Conservation (phyloP, 2,113 vertebrate species). For the Engystomops pustulosus region DNA sequence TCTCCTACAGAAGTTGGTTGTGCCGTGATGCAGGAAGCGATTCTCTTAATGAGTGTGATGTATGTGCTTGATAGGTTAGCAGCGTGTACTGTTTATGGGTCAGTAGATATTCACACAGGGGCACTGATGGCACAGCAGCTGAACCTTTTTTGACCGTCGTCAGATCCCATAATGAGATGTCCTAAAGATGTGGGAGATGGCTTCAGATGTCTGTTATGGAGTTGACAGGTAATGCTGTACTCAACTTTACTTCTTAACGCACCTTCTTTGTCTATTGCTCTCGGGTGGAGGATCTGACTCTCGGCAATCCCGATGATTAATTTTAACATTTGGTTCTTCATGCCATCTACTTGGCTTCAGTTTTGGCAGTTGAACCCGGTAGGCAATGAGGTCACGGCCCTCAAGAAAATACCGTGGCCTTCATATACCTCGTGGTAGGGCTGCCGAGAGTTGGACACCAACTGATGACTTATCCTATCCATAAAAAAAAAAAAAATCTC, state of each 20-base stretch:
- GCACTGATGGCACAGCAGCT: slow-evolving; percentile 12
- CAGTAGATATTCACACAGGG: background rate
- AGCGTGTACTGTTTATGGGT: background rate
- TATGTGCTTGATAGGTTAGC: background rate
- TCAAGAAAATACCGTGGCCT: too few relatives aligned
- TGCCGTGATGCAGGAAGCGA: background rate
- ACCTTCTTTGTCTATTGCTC: background rate
- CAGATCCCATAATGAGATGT: slow-evolving; percentile 9
- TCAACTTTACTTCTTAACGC: background rate
- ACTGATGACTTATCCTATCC: too few relatives aligned
- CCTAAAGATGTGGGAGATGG: slow-evolving; percentile 24
- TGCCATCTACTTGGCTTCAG: background rate
- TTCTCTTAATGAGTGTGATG: background rate
- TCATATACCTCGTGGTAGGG: too few relatives aligned
- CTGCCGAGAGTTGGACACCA: too few relatives aligned
- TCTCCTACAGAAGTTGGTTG: background rate
- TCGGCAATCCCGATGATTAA: too few relatives aligned
- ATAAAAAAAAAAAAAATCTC: background rate
- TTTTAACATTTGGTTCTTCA: too few relatives aligned
- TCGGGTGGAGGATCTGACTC: too few relatives aligned
- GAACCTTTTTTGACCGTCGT: background rate
- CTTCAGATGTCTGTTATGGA: slow-evolving; percentile 7
- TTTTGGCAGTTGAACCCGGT: too few relatives aligned
- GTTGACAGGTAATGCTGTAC: slow-evolving; percentile 12
- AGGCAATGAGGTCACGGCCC: too few relatives aligned